phyloP scores from a whole-genome alignment of 2,888 invertebrate genomes.

The Lasius fuliginosus region DNA sequence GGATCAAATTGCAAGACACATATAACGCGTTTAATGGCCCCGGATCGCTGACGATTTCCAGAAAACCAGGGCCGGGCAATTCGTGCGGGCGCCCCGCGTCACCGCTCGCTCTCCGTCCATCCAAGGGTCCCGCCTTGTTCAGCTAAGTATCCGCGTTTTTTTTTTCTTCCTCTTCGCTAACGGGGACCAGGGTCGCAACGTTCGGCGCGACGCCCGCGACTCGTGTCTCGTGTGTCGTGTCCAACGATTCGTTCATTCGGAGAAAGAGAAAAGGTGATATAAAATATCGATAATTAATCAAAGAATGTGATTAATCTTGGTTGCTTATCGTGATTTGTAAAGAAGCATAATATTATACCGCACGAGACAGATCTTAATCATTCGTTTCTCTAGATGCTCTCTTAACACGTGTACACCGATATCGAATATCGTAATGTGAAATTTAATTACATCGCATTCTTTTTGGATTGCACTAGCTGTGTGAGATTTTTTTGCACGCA shows the following conservation, averaged over 20 bases:
- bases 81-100: slow-evolving; percentile 50
- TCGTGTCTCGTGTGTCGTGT: neutral
- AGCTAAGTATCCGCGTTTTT: neutral
- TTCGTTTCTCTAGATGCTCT: neutral
- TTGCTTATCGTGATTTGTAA: neutral
- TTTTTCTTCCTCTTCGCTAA: neutral
- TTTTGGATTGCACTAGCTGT: neutral
- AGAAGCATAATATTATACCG: neutral
- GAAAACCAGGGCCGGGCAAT: slow-evolving; percentile 82
- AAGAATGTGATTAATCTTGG: neutral
- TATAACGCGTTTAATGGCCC: slow-evolving; percentile 84
- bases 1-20: slow-evolving; percentile 84
- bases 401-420: neutral
- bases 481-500: neutral
- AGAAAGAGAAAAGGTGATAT: neutral
- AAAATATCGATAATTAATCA: neutral
- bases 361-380: neutral
- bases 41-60: slow-evolving; percentile 83
- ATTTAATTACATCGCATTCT: neutral
- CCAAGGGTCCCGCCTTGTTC: slow-evolving; percentile 46
- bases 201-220: neutral
- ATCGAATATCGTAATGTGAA: neutral
- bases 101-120: slow-evolving; percentile 2
- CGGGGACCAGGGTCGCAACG: neutral
- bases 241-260: neutral